Conservation (phyloP, 2,888 invertebrate species). For the Neoaliturus tenellus region DNA sequence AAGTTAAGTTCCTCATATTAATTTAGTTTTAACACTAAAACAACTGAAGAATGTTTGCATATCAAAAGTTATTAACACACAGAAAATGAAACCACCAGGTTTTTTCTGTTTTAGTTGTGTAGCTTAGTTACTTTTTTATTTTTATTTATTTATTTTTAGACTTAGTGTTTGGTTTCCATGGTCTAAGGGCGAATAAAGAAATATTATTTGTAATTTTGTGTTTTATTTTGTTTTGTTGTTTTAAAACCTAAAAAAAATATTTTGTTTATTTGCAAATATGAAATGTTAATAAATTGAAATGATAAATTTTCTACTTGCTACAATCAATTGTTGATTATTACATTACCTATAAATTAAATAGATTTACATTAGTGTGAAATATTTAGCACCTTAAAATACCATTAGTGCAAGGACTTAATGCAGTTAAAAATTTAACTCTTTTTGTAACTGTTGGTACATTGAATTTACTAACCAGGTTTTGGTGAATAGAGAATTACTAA, state of each 20-base stretch:
- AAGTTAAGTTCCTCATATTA: constrained; percentile 42
- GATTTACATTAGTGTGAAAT: no score
- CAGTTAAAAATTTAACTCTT: no score
- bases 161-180: constrained; percentile 48
- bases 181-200: constrained; percentile 47
- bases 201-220: constrained; percentile 38
- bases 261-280: constrained; percentile 10
- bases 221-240: constrained; percentile 37
- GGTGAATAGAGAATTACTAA: no score
- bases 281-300: no score
- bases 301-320: no score
- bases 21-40: constrained; percentile 42
- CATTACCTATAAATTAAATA: no score
- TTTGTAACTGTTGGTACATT: no score
- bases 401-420: no score
- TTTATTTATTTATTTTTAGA: constrained; percentile 41
- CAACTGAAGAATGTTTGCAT: constrained; percentile 54
- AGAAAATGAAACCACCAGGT: not conserved
- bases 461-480: no score
- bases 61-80: constrained; percentile 51
- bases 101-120: constrained; percentile 46
- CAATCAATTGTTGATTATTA: no score
- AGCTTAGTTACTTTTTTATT: constrained; percentile 39
- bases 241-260: not conserved
- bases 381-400: no score